Base-by-base conservation (phyloP, 1,140 invertebrate species). In the Glossosoma conforme region DNA sequence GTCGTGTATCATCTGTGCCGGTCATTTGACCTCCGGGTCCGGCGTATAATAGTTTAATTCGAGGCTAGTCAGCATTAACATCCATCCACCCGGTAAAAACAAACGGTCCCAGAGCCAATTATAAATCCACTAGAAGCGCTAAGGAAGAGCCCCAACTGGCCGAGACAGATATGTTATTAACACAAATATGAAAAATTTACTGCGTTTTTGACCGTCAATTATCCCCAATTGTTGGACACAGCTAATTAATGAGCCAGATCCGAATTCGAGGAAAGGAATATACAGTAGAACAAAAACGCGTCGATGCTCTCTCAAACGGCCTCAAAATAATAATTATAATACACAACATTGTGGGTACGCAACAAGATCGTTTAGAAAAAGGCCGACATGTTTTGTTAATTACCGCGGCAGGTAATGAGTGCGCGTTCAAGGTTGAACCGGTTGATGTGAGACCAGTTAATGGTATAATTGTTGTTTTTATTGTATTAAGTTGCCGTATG, bases 151-250 rank as follows among this genome's bases (percentile, higher is more conserved):
- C 41, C 30, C 22, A 44, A 52, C 41, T 32, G 14, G n/a, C 46
- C 42, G 40, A 45, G 55, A 58, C 55, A 58, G 50, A 53, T 42
- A 37, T 58, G 51, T 58, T 58, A 58, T 58, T 58, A 58, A 58
- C 50, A 42, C 50, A 53, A 58, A 58, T 58, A 58, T 58, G 50
- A 53, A 58, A 50, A 49, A 53, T 58, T 53, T 44, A 53, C 50
- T 24, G 35, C 21, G 19, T 35, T 40, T 40, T 35, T 15, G 50
- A 49, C 47, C 44, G 43, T 42, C 55, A 53, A 58, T 58, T 58
- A 58, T 45, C 50, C n/a, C 38, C 44, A 50, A 53, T 57, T 43
- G 49, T 57, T 41, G 45, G 32, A 42, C 19, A 17, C 33, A 46
- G 42, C 50, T 58, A 53, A 58, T 58, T 58, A 58, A 57, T 42